A percentile compares a stretch with the other conserved stretches of the same genome.
Evolutionary conservation across 2,113 vertebrate genomes (phyloP).

Genomic region (Salvelinus fontinalis): DNA sequence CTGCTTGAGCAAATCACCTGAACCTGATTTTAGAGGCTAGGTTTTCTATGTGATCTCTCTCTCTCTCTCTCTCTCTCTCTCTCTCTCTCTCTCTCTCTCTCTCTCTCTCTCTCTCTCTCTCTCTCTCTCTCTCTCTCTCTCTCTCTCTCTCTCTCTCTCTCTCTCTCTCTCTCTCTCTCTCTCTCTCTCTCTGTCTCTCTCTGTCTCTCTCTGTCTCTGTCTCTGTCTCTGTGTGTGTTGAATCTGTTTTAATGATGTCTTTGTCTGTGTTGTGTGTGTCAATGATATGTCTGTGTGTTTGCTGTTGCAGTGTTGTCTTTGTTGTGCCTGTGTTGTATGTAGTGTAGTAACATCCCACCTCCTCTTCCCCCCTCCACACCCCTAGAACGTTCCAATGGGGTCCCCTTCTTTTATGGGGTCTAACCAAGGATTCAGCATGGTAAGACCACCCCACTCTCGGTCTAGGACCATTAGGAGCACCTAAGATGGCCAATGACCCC

Average conservation of each 20-base stretch:
- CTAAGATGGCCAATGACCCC: slow-evolving; percentile 49
- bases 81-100: background rate
- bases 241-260: background rate
- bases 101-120: slow-evolving; percentile 15
- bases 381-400: slow-evolving; percentile 74
- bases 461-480: slow-evolving; percentile 56
- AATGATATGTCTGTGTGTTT: slow-evolving; percentile 13
- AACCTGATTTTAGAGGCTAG: background rate
- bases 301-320: slow-evolving; percentile 30
- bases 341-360: slow-evolving; percentile 66
- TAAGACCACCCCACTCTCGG: slow-evolving; percentile 70
- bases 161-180: slow-evolving; percentile 9
- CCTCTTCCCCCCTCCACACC: slow-evolving; percentile 57
- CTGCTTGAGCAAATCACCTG: slow-evolving; percentile 37
- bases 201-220: slow-evolving; percentile 20
- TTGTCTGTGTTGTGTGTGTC: background rate
- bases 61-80: slow-evolving; percentile 7
- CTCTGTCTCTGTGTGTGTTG: too few relatives aligned
- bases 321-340: slow-evolving; percentile 46
- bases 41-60: slow-evolving; percentile 23
- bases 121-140: slow-evolving; percentile 7
- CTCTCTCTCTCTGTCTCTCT: slow-evolving; percentile 10
- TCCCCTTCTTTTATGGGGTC: slow-evolving; percentile 73
- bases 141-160: slow-evolving; percentile 6
- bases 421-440: slow-evolving; percentile 85